Base-by-base conservation (phyloP, 1,140 invertebrate genomes). In the honey bee (Apis mellifera) region DNA sequence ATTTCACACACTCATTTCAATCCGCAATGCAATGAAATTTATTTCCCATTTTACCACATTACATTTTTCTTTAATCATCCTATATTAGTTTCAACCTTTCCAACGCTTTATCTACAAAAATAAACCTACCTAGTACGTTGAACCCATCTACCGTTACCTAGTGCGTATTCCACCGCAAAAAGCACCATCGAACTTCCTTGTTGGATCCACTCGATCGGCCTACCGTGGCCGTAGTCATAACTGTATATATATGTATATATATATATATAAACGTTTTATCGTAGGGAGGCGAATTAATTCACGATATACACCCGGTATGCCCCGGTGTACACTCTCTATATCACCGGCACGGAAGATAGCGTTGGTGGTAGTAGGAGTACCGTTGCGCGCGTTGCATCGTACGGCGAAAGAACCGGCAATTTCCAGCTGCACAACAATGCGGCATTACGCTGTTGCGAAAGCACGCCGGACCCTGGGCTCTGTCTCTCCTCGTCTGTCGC, bases 401-500 rank as follows among this genome's bases (percentile, higher is more conserved):
- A 65, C 57, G 65, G 84, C 65, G 50, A 82, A 83, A 82, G 80
- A 71, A 84, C 85, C 74, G 69, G 80, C 69, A 78, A 89, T 89
- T 84, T 86, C 78, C 79, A 84, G 74, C 75, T 57, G 74, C 76
- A 89, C 79, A 89, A 86, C 87, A 86, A 89, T 89, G 81, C 80
- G 59, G 78, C 68, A 68, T 83, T 86, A 73, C 85, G 55, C 68
- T 48, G 81, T 82, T 84, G 57, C 83, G 84, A 85, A 85, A 79
- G 42, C 59, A 26, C 12, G 60, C 77, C 62, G 82, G 82, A 83
- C 60, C 64, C 42, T 42, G 60, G 64, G 26, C 54, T 65, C n/a
- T 78, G 32, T 64, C 60, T 69, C 54, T 74, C 75, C 74, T 84
- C 82, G 69, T 89, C 86, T 86, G 78, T 89, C 77, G 87, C 82